These are phyloP conservation scores for Pocota personata DNA, from an alignment of 2,888 invertebrate genomes.

Conservation along the genomic window DNA sequence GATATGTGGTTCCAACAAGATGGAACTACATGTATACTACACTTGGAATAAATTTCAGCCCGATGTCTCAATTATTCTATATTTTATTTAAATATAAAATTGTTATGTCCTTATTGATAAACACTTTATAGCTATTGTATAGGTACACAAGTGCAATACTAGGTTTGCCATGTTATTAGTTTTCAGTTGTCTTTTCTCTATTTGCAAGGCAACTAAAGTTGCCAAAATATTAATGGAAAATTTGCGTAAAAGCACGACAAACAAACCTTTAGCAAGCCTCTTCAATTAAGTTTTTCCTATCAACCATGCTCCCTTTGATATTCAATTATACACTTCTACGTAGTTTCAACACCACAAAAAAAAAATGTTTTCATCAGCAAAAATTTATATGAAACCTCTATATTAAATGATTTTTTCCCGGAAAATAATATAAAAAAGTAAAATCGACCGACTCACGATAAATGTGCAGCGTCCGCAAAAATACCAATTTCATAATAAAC, in stretches of 20 bases:
- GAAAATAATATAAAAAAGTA: background rate
- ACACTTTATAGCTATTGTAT: too few relatives aligned
- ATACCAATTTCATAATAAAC: conserved; percentile 36
- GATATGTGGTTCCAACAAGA: too few relatives aligned
- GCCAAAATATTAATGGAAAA: too few relatives aligned
- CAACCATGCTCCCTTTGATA: background rate
- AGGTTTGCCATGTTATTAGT: too few relatives aligned
- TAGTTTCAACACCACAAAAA: conserved; percentile 35
- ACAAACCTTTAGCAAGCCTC: background rate
- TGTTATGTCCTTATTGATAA: too few relatives aligned
- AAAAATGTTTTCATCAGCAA: conserved; percentile 49
- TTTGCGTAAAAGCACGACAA: conserved; percentile 12
- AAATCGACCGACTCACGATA: background rate
- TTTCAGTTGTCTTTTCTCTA: too few relatives aligned
- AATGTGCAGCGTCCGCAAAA: conserved; percentile 28
- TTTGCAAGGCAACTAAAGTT: too few relatives aligned
- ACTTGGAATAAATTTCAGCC: too few relatives aligned
- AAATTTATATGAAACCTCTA: conserved; percentile 26
- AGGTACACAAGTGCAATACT: too few relatives aligned
- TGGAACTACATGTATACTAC: too few relatives aligned
- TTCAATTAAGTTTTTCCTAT: background rate
- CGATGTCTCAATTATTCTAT: too few relatives aligned
- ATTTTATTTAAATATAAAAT: too few relatives aligned
- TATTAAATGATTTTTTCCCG: conserved; percentile 15
- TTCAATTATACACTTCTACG: conserved; percentile 24